phyloP scores from a whole-genome alignment of 1,140 invertebrate species.

The Stegodyphus mimosarum region DNA sequence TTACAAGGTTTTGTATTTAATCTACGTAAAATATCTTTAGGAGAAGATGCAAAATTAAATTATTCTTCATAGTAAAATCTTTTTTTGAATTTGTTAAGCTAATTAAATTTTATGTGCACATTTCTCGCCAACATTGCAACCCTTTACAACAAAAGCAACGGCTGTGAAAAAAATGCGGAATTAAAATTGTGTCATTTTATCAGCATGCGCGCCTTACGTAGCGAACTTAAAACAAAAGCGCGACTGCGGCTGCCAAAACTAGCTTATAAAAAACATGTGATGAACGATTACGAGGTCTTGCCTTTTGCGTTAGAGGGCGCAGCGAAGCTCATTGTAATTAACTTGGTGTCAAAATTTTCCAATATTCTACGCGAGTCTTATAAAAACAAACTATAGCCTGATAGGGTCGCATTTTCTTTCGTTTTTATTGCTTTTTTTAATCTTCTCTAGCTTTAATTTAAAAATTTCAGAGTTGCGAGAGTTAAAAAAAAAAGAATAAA shows the following conservation, averaged over 20 bases:
- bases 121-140: conserved; percentile 13
- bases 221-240: conserved; percentile 48
- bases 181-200: conserved; percentile 35
- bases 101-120: neutral
- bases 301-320: conserved; percentile 35
- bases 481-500: conserved; percentile 36
- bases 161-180: conserved; percentile 26
- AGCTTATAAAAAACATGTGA: conserved; percentile 10
- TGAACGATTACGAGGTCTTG: conserved; percentile 40
- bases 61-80: too few species aligned
- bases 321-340: conserved; percentile 42
- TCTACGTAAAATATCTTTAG: too few species aligned
- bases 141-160: conserved; percentile 29
- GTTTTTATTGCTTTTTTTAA: conserved; percentile 44
- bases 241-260: neutral
- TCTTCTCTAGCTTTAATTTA: conserved; percentile 21
- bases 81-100: too few species aligned
- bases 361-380: conserved; percentile 34
- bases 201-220: conserved; percentile 7
- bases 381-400: conserved; percentile 32
- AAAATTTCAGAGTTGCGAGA: conserved; percentile 32
- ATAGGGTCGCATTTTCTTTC: neutral
- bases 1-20: too few species aligned
- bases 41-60: too few species aligned
- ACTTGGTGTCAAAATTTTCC: conserved; percentile 46